Evolutionary conservation across 1,140 invertebrate species (phyloP), one percentile per base, ranked within the genome.

Genomic region (Stratiolaelaps scimitus): DNA sequence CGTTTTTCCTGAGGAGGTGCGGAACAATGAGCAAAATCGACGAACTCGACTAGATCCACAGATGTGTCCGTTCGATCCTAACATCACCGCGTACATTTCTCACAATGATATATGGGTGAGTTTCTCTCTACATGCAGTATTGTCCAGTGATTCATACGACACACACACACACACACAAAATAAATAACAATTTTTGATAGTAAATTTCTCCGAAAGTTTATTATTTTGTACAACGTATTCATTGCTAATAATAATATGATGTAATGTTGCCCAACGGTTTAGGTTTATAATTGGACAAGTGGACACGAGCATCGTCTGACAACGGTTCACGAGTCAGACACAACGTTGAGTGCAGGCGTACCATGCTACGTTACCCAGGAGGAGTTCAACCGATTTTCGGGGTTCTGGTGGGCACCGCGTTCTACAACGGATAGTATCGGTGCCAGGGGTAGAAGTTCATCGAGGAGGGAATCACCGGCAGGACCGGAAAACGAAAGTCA

Each of bases 361-460:
- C 92, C 94, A 0, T 93, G 90, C 7, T 98, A 96, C 77, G 90
- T 98, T 0, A 93, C 94, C 76, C 93, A 97, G 78, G 94, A 98
- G 79, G 94, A 98, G 78, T 97, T 98, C 78, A 88, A 85, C 71
- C 82, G 94, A 34, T 97, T 92, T 75, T 87, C 86, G 69, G 93
- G 93, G 0, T 95, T 90, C 75, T 98, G 93, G 93, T 98, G 93
- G 94, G 87, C 92, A 73, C 92, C 92, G 5, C 80, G 81, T 48
- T 47, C 56, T 64, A 44, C 30, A 67, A 65, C 64, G 26, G 20
- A 29, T 43, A 68, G 68, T 53, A 47, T 68, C 28, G 30, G 10
- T 40, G 10, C 10, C 5, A 40, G 34, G 34, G 10, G 34, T 40
- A 40, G 5, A 40, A 40, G 34, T 40, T 10, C 34, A 6, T 10